Conservation (phyloP, 1,140 invertebrate genomes). For the Nomia melanderi region DNA sequence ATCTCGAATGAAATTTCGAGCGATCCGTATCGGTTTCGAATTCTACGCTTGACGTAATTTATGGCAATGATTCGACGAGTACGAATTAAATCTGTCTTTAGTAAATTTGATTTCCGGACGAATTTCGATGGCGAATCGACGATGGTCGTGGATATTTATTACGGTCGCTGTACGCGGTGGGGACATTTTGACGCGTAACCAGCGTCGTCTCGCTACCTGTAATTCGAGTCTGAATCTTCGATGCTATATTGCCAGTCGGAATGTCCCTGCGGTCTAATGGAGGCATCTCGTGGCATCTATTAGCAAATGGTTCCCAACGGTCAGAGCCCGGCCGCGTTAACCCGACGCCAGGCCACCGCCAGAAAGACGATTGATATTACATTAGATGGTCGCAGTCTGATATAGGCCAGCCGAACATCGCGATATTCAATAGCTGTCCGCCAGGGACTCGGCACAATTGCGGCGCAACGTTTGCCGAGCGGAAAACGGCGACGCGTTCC, state of each 20-base stretch:
- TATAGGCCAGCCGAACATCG: slow-evolving; percentile 52
- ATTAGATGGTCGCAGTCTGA: slow-evolving; percentile 60
- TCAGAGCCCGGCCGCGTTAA: slow-evolving; percentile 71
- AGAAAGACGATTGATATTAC: slow-evolving; percentile 70
- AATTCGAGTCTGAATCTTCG: slow-evolving; percentile 72
- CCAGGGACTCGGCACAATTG: slow-evolving; percentile 43
- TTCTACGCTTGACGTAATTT: too few relatives aligned
- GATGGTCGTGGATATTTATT: too few relatives aligned
- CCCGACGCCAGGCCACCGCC: slow-evolving; percentile 53
- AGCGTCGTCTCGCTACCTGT: slow-evolving; percentile 63
- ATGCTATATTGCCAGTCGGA: slow-evolving; percentile 71
- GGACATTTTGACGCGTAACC: slow-evolving; percentile 50
- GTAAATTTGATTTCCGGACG: too few relatives aligned
- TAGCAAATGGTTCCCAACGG: slow-evolving; percentile 76
- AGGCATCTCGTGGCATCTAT: slow-evolving; percentile 74
- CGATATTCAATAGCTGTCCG: slow-evolving; percentile 55
- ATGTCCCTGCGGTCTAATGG: slow-evolving; percentile 75
- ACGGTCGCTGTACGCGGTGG: too few relatives aligned
- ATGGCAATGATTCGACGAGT: too few relatives aligned
- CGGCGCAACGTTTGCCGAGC: slow-evolving; percentile 8
- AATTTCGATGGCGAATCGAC: too few relatives aligned
- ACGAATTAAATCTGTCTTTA: too few relatives aligned
- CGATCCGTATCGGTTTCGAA: too few relatives aligned
- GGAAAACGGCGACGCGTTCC: background rate
- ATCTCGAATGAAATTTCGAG: too few relatives aligned